Evolutionary conservation across 37 sponge, comb jelly and placozoan species (phyloP), one percentile per base, ranked within the genome.

Genomic region (Diacarnus erythraeanus): DNA sequence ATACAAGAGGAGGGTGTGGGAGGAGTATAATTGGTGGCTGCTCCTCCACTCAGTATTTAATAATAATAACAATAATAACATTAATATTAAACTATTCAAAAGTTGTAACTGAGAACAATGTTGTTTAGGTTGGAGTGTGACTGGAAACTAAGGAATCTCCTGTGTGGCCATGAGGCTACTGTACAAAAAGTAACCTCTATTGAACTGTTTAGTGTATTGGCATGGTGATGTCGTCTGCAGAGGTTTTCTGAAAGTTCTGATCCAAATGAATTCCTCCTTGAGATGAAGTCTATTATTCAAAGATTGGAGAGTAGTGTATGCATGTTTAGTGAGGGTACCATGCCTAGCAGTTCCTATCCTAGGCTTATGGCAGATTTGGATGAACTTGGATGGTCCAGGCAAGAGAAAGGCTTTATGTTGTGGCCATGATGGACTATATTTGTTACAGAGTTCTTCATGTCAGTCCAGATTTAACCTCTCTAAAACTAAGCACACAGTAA

Each of bases 341-440:
- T 56, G 36, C 74, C 58, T 74, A 4, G 25, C 22, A 36, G 39
- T 18, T 72, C 51, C 58, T 89, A 70, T 68, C 15, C 35, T 27
- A 25, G 58, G 37, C 40, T 89, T 15, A 44, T 80, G 31, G 71
- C 34, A 64, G 85, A 89, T 27, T 2, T 89, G 20, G 84, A 80
- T 41, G 4, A 39, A 21, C 57, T 89, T 57, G 90, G 90, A 0
- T 89, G 90, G 90, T 35, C 65, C 15, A 77, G 57, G 77, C 77
- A 29, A 59, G 71, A 39, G 47, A n/a, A 83, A 8, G 21, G 38
- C 25, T 68, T 6, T 67, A 23, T 17, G 8, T 9, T 27, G 18
- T 37, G 64, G 39, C 3, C 51, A 22, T 2, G 23, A 65, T 64
- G n/a, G 43, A 26, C 23, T 33, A 23, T 23, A n/a, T 60, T 29